Conservation (phyloP, 2,888 invertebrate genomes). For the Pyralis farinalis region DNA sequence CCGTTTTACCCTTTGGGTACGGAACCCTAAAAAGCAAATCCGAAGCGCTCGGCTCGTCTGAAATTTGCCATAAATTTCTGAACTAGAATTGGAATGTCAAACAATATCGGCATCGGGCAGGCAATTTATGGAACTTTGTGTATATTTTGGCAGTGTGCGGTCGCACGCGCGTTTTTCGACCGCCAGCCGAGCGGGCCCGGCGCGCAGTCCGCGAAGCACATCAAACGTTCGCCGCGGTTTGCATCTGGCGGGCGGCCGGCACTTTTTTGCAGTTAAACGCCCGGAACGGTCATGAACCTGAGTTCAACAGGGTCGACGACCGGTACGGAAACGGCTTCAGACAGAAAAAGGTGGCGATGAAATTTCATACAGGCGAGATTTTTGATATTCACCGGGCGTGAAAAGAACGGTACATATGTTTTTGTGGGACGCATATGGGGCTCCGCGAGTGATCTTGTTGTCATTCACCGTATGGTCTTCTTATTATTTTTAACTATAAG, state of each 20-base stretch:
- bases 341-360: slow-evolving; percentile 46
- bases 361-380: slow-evolving; percentile 49
- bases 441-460: slow-evolving; percentile 1
- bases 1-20: no score
- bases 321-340: slow-evolving; percentile 36
- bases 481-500: no score
- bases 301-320: slow-evolving; percentile 49
- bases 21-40: no score
- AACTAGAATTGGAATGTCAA: slow-evolving; percentile 34
- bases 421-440: background rate
- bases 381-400: slow-evolving; percentile 50
- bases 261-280: slow-evolving; percentile 41
- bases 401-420: slow-evolving; percentile 26
- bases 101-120: slow-evolving; percentile 22
- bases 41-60: slow-evolving; percentile 1
- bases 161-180: slow-evolving; percentile 1
- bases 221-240: slow-evolving; percentile 34
- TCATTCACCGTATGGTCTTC: no score
- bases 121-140: slow-evolving; percentile 18
- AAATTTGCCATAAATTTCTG: slow-evolving; percentile 31
- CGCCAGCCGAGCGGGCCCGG: no score
- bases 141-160: slow-evolving; percentile 15
- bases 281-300: slow-evolving; percentile 62
- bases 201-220: slow-evolving; percentile 12
- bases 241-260: slow-evolving; percentile 29